Conservation (phyloP, 2,888 invertebrate genomes). For the Archips xylosteana region DNA sequence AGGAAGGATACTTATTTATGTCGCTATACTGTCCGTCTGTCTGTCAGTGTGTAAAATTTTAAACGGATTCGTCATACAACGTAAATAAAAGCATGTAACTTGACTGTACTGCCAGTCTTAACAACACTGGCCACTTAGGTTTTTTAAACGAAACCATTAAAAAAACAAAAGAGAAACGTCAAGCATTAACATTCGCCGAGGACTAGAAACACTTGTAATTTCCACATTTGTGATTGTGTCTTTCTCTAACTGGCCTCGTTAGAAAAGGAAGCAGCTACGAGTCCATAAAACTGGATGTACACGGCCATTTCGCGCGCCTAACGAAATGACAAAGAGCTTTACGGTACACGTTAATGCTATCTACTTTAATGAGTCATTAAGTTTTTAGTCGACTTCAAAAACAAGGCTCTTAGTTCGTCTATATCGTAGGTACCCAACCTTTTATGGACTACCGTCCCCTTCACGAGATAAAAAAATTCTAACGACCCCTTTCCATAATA, state of each 20-base stretch:
- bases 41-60: too few relatives aligned
- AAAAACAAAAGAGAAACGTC: background rate
- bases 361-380: conserved; percentile 4
- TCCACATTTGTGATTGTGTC: too few relatives aligned
- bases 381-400: background rate
- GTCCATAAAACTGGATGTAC: conserved; percentile 10
- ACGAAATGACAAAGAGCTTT: conserved; percentile 20
- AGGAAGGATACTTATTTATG: too few relatives aligned
- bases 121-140: too few relatives aligned
- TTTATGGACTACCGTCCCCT: too few relatives aligned
- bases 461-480: too few relatives aligned
- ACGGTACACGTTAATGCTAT: conserved; percentile 4
- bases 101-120: too few relatives aligned
- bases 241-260: background rate
- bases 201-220: background rate
- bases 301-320: background rate
- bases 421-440: too few relatives aligned
- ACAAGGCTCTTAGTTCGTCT: background rate
- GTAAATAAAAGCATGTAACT: too few relatives aligned
- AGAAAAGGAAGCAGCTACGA: background rate
- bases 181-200: background rate
- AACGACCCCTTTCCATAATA: too few relatives aligned
- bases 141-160: conserved; percentile 7
- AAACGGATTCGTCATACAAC: too few relatives aligned
- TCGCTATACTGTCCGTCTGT: too few relatives aligned